phyloP scores from a whole-genome alignment of 2,888 invertebrate genomes.

The Cerastis leucographa region DNA sequence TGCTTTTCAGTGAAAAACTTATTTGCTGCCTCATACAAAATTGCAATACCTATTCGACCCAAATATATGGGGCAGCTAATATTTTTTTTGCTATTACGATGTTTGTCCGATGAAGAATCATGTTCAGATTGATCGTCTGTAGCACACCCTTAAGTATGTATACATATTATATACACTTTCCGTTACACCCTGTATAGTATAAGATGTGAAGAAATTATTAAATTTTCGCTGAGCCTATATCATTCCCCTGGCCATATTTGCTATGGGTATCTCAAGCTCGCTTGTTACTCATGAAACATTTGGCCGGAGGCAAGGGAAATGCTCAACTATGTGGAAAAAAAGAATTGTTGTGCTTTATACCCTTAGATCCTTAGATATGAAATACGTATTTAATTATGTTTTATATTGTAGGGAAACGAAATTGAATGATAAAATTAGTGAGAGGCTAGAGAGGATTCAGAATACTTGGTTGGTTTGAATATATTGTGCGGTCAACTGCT shows the following conservation, averaged over 20 bases:
- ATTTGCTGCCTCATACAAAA: too few species aligned
- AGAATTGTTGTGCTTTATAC: slow-evolving; percentile 75
- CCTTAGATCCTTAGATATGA: slow-evolving; percentile 77
- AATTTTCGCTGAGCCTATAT: slow-evolving; percentile 64
- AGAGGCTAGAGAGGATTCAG: slow-evolving; percentile 56
- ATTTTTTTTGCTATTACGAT: too few species aligned
- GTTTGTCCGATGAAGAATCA: too few species aligned
- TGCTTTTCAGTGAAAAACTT: too few species aligned
- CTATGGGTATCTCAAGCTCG: slow-evolving; percentile 62
- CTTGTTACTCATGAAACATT: slow-evolving; percentile 79
- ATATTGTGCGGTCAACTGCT: slow-evolving; percentile 27
- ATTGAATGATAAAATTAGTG: slow-evolving; percentile 77
- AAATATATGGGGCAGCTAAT: too few species aligned
- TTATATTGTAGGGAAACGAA: slow-evolving; percentile 72
- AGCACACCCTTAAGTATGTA: too few species aligned
- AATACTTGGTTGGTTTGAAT: slow-evolving; percentile 21
- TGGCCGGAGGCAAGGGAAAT: slow-evolving; percentile 75
- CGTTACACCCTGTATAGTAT: too few species aligned
- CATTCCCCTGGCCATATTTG: slow-evolving; percentile 64
- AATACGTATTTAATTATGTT: slow-evolving; percentile 86
- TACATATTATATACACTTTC: too few species aligned
- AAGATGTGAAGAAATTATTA: slow-evolving; percentile 68
- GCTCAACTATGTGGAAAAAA: slow-evolving; percentile 85
- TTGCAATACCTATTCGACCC: too few species aligned
- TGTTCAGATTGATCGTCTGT: too few species aligned